A percentile compares a stretch with the other conserved stretches of the same genome.
Evolutionary conservation across 2,797 vertebrate genomes (phyloP).

Genomic region (Sebastes cheni): DNA sequence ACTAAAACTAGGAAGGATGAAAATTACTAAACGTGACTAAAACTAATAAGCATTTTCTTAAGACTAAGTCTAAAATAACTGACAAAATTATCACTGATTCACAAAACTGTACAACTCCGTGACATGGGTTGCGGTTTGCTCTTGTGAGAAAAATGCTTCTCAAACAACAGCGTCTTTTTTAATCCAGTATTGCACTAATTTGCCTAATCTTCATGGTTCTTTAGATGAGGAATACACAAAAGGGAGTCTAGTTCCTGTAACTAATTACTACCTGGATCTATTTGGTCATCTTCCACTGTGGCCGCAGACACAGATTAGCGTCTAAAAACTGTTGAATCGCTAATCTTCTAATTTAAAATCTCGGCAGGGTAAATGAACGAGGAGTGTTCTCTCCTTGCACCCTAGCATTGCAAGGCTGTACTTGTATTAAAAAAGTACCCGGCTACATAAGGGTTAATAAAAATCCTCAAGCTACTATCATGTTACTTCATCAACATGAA

Average conservation of each 20-base stretch:
- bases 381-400: not conserved
- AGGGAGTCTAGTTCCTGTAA: not conserved
- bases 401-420: not conserved
- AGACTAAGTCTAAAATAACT: too few relatives aligned
- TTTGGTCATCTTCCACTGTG: not conserved
- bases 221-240: not conserved
- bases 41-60: too few relatives aligned
- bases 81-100: too few relatives aligned
- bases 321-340: not conserved
- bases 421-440: not conserved
- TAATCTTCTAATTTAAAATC: not conserved
- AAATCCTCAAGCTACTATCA: slow-evolving; percentile 21
- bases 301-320: not conserved
- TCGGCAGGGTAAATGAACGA: not conserved
- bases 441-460: not conserved
- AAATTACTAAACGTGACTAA: rapidly evolving
- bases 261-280: not conserved
- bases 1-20: too few relatives aligned
- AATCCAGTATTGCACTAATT: not conserved
- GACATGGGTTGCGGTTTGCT: not conserved
- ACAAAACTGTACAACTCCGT: too few relatives aligned
- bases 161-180: not conserved
- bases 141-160: not conserved
- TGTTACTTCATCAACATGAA: slow-evolving; percentile 25
- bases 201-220: not conserved